Base-by-base conservation (phyloP, 35 echinoderm and acorn worm species). In the Hemicentrotus pulcherrimus region DNA sequence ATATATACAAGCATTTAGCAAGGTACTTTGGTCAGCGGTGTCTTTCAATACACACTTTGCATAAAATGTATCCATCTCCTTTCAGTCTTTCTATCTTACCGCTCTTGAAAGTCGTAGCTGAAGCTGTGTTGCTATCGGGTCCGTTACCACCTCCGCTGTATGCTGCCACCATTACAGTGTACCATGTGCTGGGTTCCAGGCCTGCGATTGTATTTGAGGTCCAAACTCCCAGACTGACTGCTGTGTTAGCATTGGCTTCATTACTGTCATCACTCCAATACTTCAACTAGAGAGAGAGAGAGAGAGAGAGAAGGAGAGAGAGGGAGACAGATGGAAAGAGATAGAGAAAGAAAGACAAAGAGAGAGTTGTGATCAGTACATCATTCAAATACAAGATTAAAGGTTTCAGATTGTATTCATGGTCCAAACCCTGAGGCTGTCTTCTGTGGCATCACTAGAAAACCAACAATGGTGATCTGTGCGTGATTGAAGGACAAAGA, bases 91-190 rank as follows among this genome's bases (percentile, higher is more conserved):
- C 10, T 14, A 55, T 55, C 50, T 55, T 55, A 55, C 50, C 50
- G 15, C 85, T 86, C 94, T 97, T 97, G 88, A 95, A 92, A 32
- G 97, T 97, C 4, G 86, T 70, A 31, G 18, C 96, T 4, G 31
- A 28, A 8, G 46, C 31, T n/a, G 6, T 35, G 3, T 22, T 32
- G 70, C 95, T 94, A 41, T 86, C 85, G 13, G 95, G 95, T 15
- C 96, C 96, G 12, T 96, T 94, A 48, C 95, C 95, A n/a, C 94
- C 97, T 32, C 96, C 92, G 35, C 94, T 96, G 52, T 93, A 94
- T 3, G 97, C 97, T 35, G 70, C 86, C 13, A 97, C 95, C 2
- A 95, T 70, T 9, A 97, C 31, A n/a, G 87, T 46, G 94, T 97
- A 97, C 32, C 59, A 32, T 4, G 97, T 97, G 32, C 91, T 92